A percentile compares a stretch with the other conserved stretches of the same genome.
phyloP scores from a whole-genome alignment of 2,113 vertebrate species.

The Phrynosoma blainvillii region DNA sequence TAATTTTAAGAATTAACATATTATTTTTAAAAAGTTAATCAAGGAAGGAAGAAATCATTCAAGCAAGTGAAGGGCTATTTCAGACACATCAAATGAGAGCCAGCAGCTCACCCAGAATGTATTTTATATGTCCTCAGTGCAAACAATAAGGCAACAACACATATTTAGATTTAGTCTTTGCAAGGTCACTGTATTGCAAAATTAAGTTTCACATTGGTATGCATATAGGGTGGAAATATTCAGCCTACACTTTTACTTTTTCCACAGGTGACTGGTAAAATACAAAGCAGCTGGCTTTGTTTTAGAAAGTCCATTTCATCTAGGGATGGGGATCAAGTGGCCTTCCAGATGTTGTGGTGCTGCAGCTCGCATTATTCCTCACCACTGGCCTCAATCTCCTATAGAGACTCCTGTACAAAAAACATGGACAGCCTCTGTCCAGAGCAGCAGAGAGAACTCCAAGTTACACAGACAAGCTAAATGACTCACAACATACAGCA shows the following conservation, averaged over 20 bases:
- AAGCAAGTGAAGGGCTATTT: slow-evolving; percentile 1
- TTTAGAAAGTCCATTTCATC: neutral
- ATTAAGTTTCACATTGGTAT: neutral
- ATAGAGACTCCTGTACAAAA: neutral
- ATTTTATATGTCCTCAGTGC: neutral
- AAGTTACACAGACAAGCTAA: neutral
- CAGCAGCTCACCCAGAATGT: neutral
- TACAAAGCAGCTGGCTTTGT: neutral
- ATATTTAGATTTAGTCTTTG: neutral
- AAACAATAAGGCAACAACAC: neutral
- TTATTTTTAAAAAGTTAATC: neutral
- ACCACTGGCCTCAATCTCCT: neutral
- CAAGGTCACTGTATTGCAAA: neutral
- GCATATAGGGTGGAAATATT: neutral
- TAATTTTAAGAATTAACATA: too few species aligned
- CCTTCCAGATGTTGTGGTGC: too few species aligned
- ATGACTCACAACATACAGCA: neutral
- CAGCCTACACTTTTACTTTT: neutral
- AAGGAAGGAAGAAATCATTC: too few species aligned
- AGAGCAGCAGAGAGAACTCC: neutral
- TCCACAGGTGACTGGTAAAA: neutral
- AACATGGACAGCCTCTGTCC: neutral
- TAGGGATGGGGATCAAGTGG: neutral
- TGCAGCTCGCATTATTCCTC: neutral
- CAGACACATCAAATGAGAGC: neutral